Evolutionary conservation across 2,113 vertebrate species (phyloP).

Genomic region (Dipodomys merriami): DNA sequence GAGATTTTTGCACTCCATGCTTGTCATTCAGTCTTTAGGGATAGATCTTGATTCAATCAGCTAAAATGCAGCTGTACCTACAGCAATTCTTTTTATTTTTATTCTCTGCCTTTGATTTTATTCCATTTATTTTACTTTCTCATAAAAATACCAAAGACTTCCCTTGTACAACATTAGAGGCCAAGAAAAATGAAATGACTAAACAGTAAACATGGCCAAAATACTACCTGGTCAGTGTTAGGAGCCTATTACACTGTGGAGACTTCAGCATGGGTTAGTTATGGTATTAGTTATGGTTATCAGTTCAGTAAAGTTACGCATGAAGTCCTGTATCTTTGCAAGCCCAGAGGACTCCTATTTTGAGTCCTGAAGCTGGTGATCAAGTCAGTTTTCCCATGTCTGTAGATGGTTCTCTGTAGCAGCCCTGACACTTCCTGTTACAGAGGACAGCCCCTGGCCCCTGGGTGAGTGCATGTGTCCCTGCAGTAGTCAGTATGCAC

Average conservation of each 20-base stretch:
- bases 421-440: not conserved
- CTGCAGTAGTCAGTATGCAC: not conserved
- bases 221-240: not conserved
- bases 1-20: not conserved
- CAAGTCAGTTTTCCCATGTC: not conserved
- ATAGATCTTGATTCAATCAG: not conserved
- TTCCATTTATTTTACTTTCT: no score
- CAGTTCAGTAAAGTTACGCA: not conserved
- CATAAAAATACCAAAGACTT: not conserved
- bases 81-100: not conserved
- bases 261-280: not conserved
- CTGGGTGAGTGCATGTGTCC: not conserved
- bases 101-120: not conserved
- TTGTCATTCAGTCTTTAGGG: not conserved
- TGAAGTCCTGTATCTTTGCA: not conserved
- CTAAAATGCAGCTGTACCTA: not conserved
- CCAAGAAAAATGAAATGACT: not conserved
- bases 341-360: not conserved
- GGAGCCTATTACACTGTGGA: not conserved
- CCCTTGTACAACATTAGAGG: not conserved
- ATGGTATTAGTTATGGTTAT: no score
- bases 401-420: not conserved
- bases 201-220: not conserved
- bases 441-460: not conserved
- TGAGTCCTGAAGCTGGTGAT: not conserved